These are phyloP conservation scores for Menidia beryllina DNA, from an alignment of 2,113 vertebrate species.

Conservation along the genomic window DNA sequence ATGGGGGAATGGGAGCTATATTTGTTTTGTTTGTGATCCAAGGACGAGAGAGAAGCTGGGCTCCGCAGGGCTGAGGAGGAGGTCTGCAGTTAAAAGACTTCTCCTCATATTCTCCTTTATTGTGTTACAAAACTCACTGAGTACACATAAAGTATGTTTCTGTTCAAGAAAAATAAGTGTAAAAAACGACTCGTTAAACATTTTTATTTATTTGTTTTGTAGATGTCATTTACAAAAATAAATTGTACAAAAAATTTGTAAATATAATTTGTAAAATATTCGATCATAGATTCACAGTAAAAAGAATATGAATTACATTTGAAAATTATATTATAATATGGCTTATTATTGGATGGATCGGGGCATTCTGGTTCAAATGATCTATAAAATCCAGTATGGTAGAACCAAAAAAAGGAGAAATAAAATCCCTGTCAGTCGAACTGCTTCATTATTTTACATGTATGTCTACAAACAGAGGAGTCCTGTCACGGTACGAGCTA, in stretches of 20 bases:
- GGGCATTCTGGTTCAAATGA: slow-evolving; percentile 19
- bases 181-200: no score
- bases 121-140: not conserved
- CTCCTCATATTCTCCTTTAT: not conserved
- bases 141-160: not conserved
- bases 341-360: no score
- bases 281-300: not conserved
- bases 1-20: slow-evolving; percentile 64
- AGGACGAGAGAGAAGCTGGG: slow-evolving; percentile 45
- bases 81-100: slow-evolving; percentile 32
- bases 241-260: no score
- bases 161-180: no score
- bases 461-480: slow-evolving; percentile 25
- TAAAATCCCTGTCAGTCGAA: not conserved
- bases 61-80: slow-evolving; percentile 68
- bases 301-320: slow-evolving; percentile 26
- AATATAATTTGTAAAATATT: not conserved
- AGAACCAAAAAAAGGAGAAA: slow-evolving; percentile 9
- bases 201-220: no score
- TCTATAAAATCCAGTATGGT: not conserved
- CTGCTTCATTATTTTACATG: slow-evolving; percentile 18
- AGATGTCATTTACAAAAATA: no score
- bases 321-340: no score
- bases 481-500: slow-evolving; percentile 50
- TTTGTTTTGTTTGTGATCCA: slow-evolving; percentile 73